Base-by-base conservation (phyloP, 1,140 invertebrate species). In the Teleogryllus occipitalis region DNA sequence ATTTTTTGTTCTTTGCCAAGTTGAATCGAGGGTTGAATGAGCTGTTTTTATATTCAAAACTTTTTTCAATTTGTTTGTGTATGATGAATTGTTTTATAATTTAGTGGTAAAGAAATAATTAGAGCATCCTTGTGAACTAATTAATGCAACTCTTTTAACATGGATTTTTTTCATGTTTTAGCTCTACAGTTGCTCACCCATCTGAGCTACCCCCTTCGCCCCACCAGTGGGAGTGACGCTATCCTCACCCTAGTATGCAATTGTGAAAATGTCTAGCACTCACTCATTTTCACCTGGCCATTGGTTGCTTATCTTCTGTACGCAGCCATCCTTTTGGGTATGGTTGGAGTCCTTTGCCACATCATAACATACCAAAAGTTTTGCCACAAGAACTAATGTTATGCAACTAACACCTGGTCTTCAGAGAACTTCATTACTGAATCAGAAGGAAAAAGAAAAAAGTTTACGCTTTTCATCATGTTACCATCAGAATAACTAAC, bases 201-300 rank as follows among this genome's bases (percentile, higher is more conserved):
- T 97, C 96, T 79, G 97, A 99, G 90, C 89, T 98, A 86, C 97
- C 97, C 83, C 97, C 97, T 46, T 98, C 96, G 83, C 97, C 97
- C 80, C 96, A 98, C 87, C 94, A 97, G 85, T 98, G 97, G 97
- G 96, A 98, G 90, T 97, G 84, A 88, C 83, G 76, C 81, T 82
- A 76, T 75, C 74, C 78, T 76, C 81, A 81, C 73, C 83, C 83
- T 83, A 83, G 82, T 80, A 79, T 83, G 78, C 79, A 80, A 77
- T 80, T 77, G 79, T 80, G 79, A 80, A 80, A 80, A 8, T 76
- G 39, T 49, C 7, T 76, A 27, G 74, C 27, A 49, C 54, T 47
- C 77, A 78, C 18, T 39, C 54, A 15, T 75, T 47, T 75, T 22
- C 54, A 65, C 54, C 54, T 65, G 54, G 54, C 54, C 18, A 10